These are phyloP conservation scores for Drosophila pruinosa DNA, from an alignment of 1,140 invertebrate species.

Conservation along the genomic window DNA sequence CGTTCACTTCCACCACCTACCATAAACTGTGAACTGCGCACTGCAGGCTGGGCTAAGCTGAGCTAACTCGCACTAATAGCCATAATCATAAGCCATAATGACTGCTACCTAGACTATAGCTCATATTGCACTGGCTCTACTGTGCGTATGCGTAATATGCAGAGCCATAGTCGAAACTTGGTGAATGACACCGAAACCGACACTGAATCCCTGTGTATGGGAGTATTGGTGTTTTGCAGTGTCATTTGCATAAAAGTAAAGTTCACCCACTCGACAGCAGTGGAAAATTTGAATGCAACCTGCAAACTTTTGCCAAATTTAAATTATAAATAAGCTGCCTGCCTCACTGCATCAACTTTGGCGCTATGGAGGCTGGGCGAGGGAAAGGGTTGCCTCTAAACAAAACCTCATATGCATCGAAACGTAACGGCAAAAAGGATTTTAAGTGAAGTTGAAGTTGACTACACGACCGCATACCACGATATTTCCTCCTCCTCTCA, in stretches of 20 bases:
- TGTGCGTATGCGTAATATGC: constrained; percentile 46
- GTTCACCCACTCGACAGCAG: constrained; percentile 77
- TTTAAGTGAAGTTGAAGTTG: constrained; percentile 81
- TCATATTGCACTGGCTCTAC: constrained; percentile 39
- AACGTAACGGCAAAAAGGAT: constrained; percentile 80
- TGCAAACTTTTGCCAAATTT: constrained; percentile 79
- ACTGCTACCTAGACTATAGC: constrained; percentile 47
- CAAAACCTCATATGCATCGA: constrained; percentile 81
- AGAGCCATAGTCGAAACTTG: constrained; percentile 54
- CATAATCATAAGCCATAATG: constrained; percentile 79
- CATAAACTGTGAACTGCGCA: neutral
- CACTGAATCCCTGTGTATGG: constrained; percentile 3
- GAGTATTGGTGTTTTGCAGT: constrained; percentile 47
- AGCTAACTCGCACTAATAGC: constrained; percentile 70
- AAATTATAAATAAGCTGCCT: constrained; percentile 77
- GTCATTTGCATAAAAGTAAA: constrained; percentile 81
- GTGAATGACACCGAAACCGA: constrained; percentile 70
- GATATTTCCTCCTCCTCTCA: constrained; percentile 1
- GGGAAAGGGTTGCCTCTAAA: constrained; percentile 44
- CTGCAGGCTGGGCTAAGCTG: constrained; percentile 37
- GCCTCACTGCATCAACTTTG: constrained; percentile 13
- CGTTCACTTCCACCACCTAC: neutral
- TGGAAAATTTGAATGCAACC: constrained; percentile 68
- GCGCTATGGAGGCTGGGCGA: neutral
- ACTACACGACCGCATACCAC: constrained; percentile 73